Conservation (phyloP, 2,797 vertebrate species). For the Pipistrellus pipistrellus region DNA sequence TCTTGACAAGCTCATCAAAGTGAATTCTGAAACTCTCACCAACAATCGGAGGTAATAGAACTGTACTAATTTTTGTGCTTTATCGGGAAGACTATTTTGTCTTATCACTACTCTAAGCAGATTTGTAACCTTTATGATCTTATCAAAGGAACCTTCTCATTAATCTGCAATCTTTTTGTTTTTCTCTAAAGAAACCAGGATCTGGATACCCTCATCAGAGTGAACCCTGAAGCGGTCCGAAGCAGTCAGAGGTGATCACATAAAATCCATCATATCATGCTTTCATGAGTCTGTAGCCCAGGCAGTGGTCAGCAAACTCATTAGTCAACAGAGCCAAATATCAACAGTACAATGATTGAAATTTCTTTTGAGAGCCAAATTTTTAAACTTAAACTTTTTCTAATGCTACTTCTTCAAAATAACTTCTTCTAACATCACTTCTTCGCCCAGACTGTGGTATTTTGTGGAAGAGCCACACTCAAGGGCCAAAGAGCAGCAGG, state of each 20-base stretch:
- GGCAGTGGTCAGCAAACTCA: too few species aligned
- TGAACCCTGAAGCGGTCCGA: conserved; percentile 28
- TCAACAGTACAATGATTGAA: too few species aligned
- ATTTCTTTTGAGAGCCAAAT: too few species aligned
- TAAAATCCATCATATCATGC: neutral
- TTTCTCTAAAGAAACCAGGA: conserved; percentile 71
- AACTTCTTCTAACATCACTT: too few species aligned
- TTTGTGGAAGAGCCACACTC: too few species aligned
- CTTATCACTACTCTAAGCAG: conserved; percentile 23
- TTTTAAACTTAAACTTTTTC: too few species aligned
- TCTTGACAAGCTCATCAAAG: conserved; percentile 79
- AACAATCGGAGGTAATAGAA: conserved; percentile 76
- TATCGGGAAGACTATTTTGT: conserved; percentile 41
- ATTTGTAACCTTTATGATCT: conserved; percentile 8
- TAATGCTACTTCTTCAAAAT: too few species aligned
- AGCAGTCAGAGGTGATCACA: conserved; percentile 74
- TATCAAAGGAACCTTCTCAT: conserved; percentile 5
- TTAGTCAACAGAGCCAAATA: too few species aligned
- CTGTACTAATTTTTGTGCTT: conserved; percentile 42
- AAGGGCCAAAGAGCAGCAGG: too few species aligned
- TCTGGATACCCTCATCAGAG: conserved; percentile 70
- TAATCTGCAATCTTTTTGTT: conserved; percentile 16
- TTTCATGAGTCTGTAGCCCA: neutral
- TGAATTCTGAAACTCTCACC: conserved; percentile 67
- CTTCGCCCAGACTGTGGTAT: too few species aligned